phyloP scores from a whole-genome alignment of 2,888 invertebrate genomes.

The Lissocephala sabroskyi region DNA sequence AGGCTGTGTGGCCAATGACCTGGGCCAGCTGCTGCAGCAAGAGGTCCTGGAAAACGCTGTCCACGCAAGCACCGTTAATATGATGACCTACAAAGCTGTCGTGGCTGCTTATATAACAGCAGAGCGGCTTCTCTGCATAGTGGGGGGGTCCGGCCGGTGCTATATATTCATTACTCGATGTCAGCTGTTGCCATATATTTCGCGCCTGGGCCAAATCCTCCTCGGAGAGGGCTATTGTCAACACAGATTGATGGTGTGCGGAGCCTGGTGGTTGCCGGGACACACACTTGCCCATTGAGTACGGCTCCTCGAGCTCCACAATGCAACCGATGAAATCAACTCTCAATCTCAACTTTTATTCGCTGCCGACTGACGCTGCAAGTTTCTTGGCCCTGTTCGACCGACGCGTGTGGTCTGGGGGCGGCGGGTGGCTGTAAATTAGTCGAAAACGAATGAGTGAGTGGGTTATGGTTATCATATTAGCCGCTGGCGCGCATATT shows the following conservation, averaged over 20 bases:
- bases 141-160: constrained; percentile 26
- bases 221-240: constrained; percentile 68
- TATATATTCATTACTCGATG: constrained; percentile 60
- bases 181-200: constrained; percentile 54
- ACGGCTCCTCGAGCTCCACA: too few relatives aligned
- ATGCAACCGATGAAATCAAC: too few relatives aligned
- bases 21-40: constrained; percentile 40
- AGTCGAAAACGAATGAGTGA: constrained; percentile 36
- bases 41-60: constrained; percentile 45
- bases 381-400: constrained; percentile 7
- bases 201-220: constrained; percentile 65
- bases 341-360: too few relatives aligned
- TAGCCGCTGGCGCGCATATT: constrained; percentile 28
- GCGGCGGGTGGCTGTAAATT: constrained; percentile 23
- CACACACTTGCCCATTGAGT: constrained; percentile 72
- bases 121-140: constrained; percentile 36
- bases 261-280: constrained; percentile 68
- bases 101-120: constrained; percentile 41
- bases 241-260: constrained; percentile 56
- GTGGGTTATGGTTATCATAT: constrained; percentile 35
- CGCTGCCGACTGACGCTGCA: constrained; percentile 22
- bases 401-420: background rate
- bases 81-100: constrained; percentile 37
- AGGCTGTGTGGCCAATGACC: constrained; percentile 19
- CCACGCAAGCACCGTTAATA: constrained; percentile 29